These are phyloP conservation scores for Bathynomus jamesi DNA, from an alignment of 1,140 invertebrate species.

Conservation along the genomic window DNA sequence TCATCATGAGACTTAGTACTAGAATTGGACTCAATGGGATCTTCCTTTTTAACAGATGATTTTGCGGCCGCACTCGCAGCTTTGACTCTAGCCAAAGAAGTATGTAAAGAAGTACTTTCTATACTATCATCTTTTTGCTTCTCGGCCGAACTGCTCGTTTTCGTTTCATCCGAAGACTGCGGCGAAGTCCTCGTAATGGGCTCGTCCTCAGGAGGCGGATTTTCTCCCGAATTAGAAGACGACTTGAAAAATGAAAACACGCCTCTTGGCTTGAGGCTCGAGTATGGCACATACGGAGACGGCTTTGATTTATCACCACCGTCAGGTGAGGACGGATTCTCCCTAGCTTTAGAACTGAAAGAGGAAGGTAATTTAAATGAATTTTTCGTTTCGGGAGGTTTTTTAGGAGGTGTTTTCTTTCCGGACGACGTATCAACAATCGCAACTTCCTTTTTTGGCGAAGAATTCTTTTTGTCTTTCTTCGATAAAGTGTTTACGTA, in stretches of 20 bases:
- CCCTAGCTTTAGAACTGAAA: constrained; percentile 1
- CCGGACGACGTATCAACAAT: background rate
- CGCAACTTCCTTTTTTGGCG: background rate
- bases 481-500: constrained; percentile 20
- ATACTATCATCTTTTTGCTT: background rate
- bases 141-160: background rate
- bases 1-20: background rate
- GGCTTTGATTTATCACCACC: constrained; percentile 12
- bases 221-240: background rate
- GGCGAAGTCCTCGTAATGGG: background rate
- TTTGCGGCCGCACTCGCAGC: constrained; percentile 24
- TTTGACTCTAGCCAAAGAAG: constrained; percentile 22
- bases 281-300: constrained; percentile 2
- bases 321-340: constrained; percentile 15
- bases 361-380: background rate
- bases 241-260: background rate
- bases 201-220: background rate
- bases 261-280: background rate
- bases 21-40: background rate
- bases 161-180: background rate
- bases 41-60: constrained; percentile 12
- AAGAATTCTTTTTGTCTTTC: constrained; percentile 11
- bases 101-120: constrained; percentile 6
- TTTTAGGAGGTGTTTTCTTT: background rate
- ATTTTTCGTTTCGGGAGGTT: background rate